These are phyloP conservation scores for Pica pica DNA, from an alignment of 2,113 vertebrate species.

Conservation along the genomic window DNA sequence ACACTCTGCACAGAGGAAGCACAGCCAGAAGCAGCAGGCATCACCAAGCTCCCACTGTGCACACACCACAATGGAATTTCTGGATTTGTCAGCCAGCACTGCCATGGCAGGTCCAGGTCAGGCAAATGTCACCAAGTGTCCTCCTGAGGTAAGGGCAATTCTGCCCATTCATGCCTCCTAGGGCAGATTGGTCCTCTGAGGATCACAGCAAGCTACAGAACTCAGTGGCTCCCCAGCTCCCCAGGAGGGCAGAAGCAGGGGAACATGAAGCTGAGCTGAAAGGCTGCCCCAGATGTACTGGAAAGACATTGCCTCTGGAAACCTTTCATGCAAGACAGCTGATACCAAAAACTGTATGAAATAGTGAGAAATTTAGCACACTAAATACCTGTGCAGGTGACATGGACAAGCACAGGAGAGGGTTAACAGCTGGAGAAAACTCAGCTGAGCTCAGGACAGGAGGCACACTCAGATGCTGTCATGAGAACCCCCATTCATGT, in stretches of 20 bases:
- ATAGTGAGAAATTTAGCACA: background rate
- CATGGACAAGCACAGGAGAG: background rate
- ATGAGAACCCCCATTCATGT: background rate
- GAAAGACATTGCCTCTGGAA: background rate
- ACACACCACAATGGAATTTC: background rate
- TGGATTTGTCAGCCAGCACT: background rate
- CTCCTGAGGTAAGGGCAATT: background rate
- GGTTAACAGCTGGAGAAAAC: background rate
- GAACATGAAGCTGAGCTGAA: background rate
- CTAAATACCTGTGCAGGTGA: background rate
- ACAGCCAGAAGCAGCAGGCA: background rate
- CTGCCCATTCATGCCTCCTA: background rate
- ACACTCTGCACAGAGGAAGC: background rate
- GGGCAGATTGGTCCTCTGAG: background rate
- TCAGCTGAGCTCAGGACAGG: background rate
- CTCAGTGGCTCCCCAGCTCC: background rate
- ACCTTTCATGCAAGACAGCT: background rate
- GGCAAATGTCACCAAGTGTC: background rate
- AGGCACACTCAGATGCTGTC: background rate
- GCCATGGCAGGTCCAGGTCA: background rate
- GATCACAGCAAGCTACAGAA: background rate
- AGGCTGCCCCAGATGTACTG: background rate
- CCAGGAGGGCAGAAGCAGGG: background rate
- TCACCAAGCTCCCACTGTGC: background rate
- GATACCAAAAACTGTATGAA: background rate